Base-by-base conservation (phyloP, 2,888 invertebrate genomes). In the Desoria tigrina region DNA sequence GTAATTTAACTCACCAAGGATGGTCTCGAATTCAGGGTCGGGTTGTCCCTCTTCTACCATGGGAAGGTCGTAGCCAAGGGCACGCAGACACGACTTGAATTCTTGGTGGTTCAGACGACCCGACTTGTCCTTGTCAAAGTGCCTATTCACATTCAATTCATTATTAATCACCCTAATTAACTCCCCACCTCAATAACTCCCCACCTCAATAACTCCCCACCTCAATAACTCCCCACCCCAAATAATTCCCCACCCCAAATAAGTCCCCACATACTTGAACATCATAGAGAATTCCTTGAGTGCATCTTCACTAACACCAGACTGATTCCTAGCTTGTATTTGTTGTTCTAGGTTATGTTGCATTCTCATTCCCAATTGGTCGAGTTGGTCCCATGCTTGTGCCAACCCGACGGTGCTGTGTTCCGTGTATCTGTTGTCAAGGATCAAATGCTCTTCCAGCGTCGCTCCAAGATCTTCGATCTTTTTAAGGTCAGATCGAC, bases 301-400 rank as follows among this genome's bases (percentile, higher is more conserved):
- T 0, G 96, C 94, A 80, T 97, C 96, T 82, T 97, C 97, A 73
- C 92, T 93, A 49, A 97, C 97, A 75, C 97, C 94, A 1, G 91
- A 92, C 80, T 93, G 91, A 83, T 94, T 94, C 74, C 92, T 85
- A 63, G 93, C 94, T 81, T 99, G 98, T 78, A 99, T 99, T 84
- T 99, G 99, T 82, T 99, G 99, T 80, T 99, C 99, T 77, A 99
- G 84, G 83, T 99, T 99, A 81, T 99, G 99, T 83, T 99, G 98
- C 98, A 99, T 99, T 73, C 99, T 87, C 99, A 99, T 99, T 69
- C 97, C 97, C 62, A 99, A 84, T 82, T 99, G 99, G 83, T 99
- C 98, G 72, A 99, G 85, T 83, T 99, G 99, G 84, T 99, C 99
- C 98, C 98, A 99, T 81, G 99, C 96, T 81, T 66, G 79, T 6